A percentile compares a stretch with the other conserved stretches of the same genome.
Evolutionary conservation across 2,113 vertebrate genomes (phyloP).

Genomic region (Sander lucioperca): DNA sequence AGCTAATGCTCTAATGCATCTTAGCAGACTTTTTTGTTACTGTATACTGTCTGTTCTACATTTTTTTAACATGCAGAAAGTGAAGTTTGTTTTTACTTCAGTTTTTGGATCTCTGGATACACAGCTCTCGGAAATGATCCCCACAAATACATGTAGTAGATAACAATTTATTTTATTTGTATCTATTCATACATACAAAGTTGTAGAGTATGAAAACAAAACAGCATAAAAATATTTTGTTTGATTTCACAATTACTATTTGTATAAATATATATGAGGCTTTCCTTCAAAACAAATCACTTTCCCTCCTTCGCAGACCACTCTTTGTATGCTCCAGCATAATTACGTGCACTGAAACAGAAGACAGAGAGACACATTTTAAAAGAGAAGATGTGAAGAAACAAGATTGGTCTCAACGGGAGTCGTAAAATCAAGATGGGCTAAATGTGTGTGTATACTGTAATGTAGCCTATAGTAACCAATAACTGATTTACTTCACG

Average conservation of each 20-base stretch:
- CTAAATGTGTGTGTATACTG: neutral
- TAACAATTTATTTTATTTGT: slow-evolving; percentile 8
- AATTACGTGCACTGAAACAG: slow-evolving; percentile 85
- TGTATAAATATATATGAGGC: neutral
- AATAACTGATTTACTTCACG: slow-evolving; percentile 71
- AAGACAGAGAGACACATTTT: neutral
- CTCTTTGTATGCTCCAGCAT: slow-evolving; percentile 83
- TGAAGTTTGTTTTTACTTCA: no score
- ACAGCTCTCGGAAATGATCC: neutral
- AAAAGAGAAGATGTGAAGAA: neutral
- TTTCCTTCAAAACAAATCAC: slow-evolving; percentile 46
- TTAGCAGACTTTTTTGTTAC: neutral
- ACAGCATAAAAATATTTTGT: neutral
- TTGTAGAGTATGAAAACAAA: neutral
- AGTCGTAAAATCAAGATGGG: neutral
- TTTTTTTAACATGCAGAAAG: neutral
- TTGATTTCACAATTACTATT: neutral
- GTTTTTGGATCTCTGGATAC: neutral
- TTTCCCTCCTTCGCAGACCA: slow-evolving; percentile 81
- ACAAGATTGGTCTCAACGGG: neutral
- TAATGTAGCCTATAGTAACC: neutral
- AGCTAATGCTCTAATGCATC: no score
- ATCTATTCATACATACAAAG: slow-evolving; percentile 7
- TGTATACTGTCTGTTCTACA: neutral
- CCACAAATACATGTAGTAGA: neutral